Conservation (phyloP, 2,113 vertebrate genomes). For the Proterorhinus semilunaris region DNA sequence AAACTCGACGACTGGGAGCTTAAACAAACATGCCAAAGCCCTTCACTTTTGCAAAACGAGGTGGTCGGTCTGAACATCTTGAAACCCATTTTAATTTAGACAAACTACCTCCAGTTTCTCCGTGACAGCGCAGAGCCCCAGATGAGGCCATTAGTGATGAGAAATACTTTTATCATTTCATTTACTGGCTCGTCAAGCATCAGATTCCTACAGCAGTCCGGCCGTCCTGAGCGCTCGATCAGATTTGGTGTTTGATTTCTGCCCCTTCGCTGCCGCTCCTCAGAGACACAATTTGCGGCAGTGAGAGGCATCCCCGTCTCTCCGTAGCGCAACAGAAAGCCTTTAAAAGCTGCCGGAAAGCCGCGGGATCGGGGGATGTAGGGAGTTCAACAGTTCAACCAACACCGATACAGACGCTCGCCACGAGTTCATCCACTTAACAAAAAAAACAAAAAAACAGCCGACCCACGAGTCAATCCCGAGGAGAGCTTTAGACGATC, state of each 20-base stretch:
- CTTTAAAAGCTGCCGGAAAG: conserved; percentile 59
- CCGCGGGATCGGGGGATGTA: conserved; percentile 41
- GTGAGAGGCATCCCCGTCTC: conserved; percentile 62
- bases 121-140: too few species aligned
- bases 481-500: neutral
- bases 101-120: too few species aligned
- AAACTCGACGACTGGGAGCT: too few species aligned
- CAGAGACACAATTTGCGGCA: conserved; percentile 46
- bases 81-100: too few species aligned
- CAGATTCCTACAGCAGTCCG: neutral
- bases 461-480: neutral
- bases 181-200: too few species aligned
- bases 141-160: too few species aligned
- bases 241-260: conserved; percentile 12
- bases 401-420: conserved; percentile 31
- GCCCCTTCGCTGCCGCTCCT: conserved; percentile 32
- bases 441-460: neutral
- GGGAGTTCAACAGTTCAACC: conserved; percentile 59
- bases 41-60: too few species aligned
- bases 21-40: too few species aligned
- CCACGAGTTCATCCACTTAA: conserved; percentile 37
- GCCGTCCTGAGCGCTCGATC: neutral
- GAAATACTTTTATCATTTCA: too few species aligned
- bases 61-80: too few species aligned
- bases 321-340: conserved; percentile 54